A percentile compares a stretch with the other conserved stretches of the same genome.
Conservation (phyloP, 2,888 invertebrate species). For the Oligia latruncula region DNA sequence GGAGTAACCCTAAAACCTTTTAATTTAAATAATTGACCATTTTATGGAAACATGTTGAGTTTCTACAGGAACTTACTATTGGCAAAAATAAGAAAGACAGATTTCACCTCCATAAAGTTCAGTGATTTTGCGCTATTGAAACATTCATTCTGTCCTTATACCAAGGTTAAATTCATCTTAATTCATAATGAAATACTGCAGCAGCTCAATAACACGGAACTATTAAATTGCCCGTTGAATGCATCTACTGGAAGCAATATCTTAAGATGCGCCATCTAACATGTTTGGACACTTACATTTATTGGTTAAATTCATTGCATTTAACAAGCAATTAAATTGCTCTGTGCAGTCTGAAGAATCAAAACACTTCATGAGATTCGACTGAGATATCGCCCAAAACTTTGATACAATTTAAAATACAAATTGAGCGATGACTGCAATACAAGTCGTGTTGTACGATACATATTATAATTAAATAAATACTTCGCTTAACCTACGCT, state of each 20-base stretch:
- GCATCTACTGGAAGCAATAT: neutral
- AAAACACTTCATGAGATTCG: slow-evolving; percentile 59
- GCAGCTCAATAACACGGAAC: neutral
- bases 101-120: neutral
- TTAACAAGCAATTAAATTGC: slow-evolving; percentile 1
- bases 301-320: neutral
- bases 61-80: slow-evolving; percentile 39
- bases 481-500: slow-evolving; percentile 60
- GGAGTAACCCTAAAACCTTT: slow-evolving; percentile 44
- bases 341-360: neutral
- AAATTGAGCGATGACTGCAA: slow-evolving; percentile 61
- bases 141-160: neutral
- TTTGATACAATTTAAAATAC: slow-evolving; percentile 49
- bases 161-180: slow-evolving; percentile 14
- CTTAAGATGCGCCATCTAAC: neutral
- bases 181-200: slow-evolving; percentile 17
- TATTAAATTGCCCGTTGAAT: neutral
- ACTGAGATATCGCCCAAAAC: slow-evolving; percentile 39
- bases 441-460: slow-evolving; percentile 42
- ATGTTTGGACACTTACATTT: neutral
- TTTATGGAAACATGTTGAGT: slow-evolving; percentile 36
- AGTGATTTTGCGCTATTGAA: neutral
- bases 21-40: slow-evolving; percentile 56
- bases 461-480: slow-evolving; percentile 63
- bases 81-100: neutral